phyloP scores from a whole-genome alignment of 2,797 vertebrate genomes.

The Microctenopoma steveboyesi region DNA sequence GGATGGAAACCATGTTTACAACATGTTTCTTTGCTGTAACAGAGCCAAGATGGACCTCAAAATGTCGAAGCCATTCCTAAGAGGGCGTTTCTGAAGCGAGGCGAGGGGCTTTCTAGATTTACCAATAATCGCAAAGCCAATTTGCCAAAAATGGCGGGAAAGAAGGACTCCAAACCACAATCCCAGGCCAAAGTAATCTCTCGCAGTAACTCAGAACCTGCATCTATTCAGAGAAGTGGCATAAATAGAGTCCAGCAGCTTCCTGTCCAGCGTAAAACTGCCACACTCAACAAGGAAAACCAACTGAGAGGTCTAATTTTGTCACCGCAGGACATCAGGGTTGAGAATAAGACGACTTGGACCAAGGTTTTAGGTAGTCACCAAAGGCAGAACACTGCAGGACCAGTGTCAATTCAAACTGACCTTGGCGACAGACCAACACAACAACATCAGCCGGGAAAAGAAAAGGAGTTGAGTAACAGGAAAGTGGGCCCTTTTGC shows the following conservation, averaged over 20 bases:
- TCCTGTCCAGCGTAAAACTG: slow-evolving; percentile 87
- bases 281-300: slow-evolving; percentile 82
- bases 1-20: not conserved
- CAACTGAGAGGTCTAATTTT: slow-evolving; percentile 53
- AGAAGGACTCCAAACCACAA: slow-evolving; percentile 39
- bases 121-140: slow-evolving; percentile 76
- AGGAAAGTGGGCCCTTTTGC: not conserved
- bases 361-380: slow-evolving; percentile 75
- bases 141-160: slow-evolving; percentile 55
- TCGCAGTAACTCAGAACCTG: slow-evolving; percentile 73
- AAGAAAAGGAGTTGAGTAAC: slow-evolving; percentile 22
- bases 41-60: slow-evolving; percentile 53
- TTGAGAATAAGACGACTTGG: slow-evolving; percentile 57
- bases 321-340: slow-evolving; percentile 48
- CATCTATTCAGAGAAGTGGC: slow-evolving; percentile 63
- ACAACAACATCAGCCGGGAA: slow-evolving; percentile 12
- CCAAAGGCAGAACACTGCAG: slow-evolving; percentile 74
- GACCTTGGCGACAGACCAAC: not conserved
- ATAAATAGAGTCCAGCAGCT: slow-evolving; percentile 53
- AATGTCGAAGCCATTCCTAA: slow-evolving; percentile 70
- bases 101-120: slow-evolving; percentile 91
- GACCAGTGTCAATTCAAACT: slow-evolving; percentile 9
- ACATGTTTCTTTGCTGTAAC: not conserved
- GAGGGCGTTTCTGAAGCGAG: slow-evolving; percentile 90
- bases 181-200: slow-evolving; percentile 36